Conservation (phyloP, 2,888 invertebrate species). For the Cactoblastis cactorum region DNA sequence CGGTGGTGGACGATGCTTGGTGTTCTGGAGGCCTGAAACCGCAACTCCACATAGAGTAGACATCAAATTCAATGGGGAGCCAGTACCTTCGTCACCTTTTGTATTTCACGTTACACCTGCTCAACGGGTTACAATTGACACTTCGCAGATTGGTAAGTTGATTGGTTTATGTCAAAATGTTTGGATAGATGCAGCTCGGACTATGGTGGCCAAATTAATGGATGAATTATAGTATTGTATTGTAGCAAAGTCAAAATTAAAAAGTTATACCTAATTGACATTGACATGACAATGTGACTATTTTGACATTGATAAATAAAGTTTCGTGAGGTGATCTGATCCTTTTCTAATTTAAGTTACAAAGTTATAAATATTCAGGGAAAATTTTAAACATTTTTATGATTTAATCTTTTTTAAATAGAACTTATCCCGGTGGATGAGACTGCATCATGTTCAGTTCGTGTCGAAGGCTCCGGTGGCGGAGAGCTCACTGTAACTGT, state of each 20-base stretch:
- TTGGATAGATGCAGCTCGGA: no score
- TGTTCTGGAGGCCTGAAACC: slow-evolving; percentile 95
- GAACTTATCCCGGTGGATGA: slow-evolving; percentile 92
- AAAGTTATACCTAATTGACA: no score
- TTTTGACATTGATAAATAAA: background rate
- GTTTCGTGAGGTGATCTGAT: background rate
- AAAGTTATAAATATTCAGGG: no score
- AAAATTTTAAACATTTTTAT: background rate
- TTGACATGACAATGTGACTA: background rate
- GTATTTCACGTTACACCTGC: slow-evolving; percentile 84
- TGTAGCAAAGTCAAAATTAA: no score
- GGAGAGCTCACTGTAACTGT: slow-evolving; percentile 95
- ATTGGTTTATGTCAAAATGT: no score
- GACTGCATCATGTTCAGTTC: slow-evolving; percentile 69
- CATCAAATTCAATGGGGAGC: slow-evolving; percentile 97
- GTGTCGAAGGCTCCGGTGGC: slow-evolving; percentile 78
- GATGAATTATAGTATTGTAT: no score
- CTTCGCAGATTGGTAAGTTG: slow-evolving; percentile 63
- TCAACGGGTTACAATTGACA: slow-evolving; percentile 68
- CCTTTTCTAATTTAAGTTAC: no score
- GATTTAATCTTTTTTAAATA: slow-evolving; percentile 25
- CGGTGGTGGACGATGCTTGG: slow-evolving; percentile 95
- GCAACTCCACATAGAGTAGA: slow-evolving; percentile 95
- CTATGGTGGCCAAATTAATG: no score
- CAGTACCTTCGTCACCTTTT: slow-evolving; percentile 94